Base-by-base conservation (phyloP, 2,888 invertebrate species). In the Catotricha subobsoleta region DNA sequence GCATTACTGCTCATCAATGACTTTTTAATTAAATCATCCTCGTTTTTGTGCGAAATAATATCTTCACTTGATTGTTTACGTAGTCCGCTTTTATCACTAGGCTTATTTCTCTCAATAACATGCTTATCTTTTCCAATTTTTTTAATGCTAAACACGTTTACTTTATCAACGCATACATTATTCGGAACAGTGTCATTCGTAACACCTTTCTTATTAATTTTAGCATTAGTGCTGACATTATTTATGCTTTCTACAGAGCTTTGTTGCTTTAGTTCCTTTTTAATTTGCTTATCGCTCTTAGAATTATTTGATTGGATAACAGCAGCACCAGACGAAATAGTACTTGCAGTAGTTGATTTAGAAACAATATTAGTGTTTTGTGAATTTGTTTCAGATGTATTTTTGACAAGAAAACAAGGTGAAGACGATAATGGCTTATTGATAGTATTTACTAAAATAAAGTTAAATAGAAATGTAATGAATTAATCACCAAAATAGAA, bases 251-350 rank as follows among this genome's bases (percentile, higher is more conserved):
- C 33, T 10, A 18, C 13, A 10, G 47, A 30, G 42, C 46, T 41
- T 45, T 51, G 36, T 40, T 46, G 35, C 30, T 45, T 47, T 15
- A 44, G 36, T 39, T 46, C 41, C 18, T 29, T 36, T 25, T 39
- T 39, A 12, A 30, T 42, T 40, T 34, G 44, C 25, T 27, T 28
- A 18, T 36, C 27, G n/a, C 33, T 27, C 13, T 38, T 16, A 25
- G 16, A 13, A 25, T 38, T 37, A 8, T 20, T 38, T 25, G 15
- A 13, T 20, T 18, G 3, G 15, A 4, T 36, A 36, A 10, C 18
- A 10, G 19, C 21, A n/a, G 12, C n/a, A 12, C 16, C 21, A 7
- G 15, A 10, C 3, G 33, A n/a, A n/a, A n/a, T n/a, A n/a, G n/a
- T n/a, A n/a, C n/a, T n/a, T n/a, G n/a, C n/a, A n/a, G n/a, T n/a